Evolutionary conservation across 2,888 invertebrate genomes (phyloP).

Genomic region (Diloba caeruleocephala): DNA sequence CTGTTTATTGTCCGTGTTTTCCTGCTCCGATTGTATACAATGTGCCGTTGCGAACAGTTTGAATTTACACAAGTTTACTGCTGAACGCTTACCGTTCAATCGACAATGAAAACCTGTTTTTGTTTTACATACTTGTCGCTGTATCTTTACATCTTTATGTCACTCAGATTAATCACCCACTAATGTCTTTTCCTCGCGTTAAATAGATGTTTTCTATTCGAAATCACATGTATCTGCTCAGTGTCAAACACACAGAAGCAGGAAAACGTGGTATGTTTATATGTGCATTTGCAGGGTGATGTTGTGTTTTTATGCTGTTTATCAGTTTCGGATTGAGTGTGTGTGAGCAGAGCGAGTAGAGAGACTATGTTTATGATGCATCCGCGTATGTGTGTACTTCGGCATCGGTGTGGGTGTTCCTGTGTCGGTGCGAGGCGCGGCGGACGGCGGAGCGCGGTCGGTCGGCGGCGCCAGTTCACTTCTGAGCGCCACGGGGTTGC

Average conservation of each 20-base stretch:
- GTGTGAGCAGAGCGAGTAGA: slow-evolving; percentile 58
- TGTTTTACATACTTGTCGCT: slow-evolving; percentile 22
- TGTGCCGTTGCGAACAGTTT: slow-evolving; percentile 53
- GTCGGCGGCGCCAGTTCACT: slow-evolving; percentile 80
- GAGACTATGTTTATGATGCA: slow-evolving; percentile 58
- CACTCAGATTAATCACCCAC: slow-evolving; percentile 42
- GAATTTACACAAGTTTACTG: slow-evolving; percentile 56
- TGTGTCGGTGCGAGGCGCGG: slow-evolving; percentile 75
- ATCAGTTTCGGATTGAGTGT: slow-evolving; percentile 75
- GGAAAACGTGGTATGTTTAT: slow-evolving; percentile 65
- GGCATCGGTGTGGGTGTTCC: slow-evolving; percentile 73
- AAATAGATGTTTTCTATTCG: slow-evolving; percentile 37
- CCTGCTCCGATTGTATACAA: slow-evolving; percentile 57
- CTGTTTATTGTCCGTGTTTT: slow-evolving; percentile 62
- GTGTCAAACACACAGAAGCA: slow-evolving; percentile 55
- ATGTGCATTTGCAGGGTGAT: slow-evolving; percentile 81
- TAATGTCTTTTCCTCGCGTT: slow-evolving; percentile 47
- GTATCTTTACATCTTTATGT: slow-evolving; percentile 28
- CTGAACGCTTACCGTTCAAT: slow-evolving; percentile 49
- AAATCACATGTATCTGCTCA: slow-evolving; percentile 28
- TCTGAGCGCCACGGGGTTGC: slow-evolving; percentile 81
- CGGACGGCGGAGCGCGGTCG: slow-evolving; percentile 67
- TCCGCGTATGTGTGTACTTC: slow-evolving; percentile 58
- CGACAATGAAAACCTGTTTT: slow-evolving; percentile 53
- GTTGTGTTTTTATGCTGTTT: slow-evolving; percentile 84